Evolutionary conservation across 2,888 invertebrate genomes (phyloP), one percentile per base, ranked within the genome.

Genomic region (Ypsolopha sequella): DNA sequence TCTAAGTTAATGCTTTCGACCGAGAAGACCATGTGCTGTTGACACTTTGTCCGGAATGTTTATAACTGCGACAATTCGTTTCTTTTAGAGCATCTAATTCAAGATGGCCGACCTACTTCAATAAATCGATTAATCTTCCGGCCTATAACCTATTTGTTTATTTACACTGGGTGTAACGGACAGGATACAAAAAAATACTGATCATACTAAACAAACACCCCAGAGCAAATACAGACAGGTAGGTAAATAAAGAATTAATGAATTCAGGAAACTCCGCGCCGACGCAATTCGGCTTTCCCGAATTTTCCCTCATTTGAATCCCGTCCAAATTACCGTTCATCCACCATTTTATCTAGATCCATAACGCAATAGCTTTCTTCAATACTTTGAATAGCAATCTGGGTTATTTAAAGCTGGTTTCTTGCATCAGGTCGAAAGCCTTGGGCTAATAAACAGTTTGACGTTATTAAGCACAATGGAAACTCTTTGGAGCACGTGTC

Each of bases 401-500:
- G 2, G 43, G 11, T 43, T 24, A 43, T 14, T 13, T 14, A 7
- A 7, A 9, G n/a, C 13, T 43, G 43, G 43, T 36, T 50, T 2
- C 34, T 38, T 13, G n/a, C 44, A 47, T 41, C 44, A 51, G 53
- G 54, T 43, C 52, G 51, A 46, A 45, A 14, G 52, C 54, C 56
- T 56, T 55, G 56, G 43, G 48, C 48, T 47, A 53, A 54, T 36
- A 13, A 36, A 52, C 53, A 48, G 52, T 47, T 53, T 56, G 53
- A 38, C 50, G 39, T 24, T 24, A 24, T 24, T 24, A 4, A 4
- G 24, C 24, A 39, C 53, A 47, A 52, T 53, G 54, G n/a, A 56
- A 41, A 43, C 9, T 43, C 9, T 54, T 51, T 41, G 24, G 52
- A 53, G 50, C 59, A 55, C 54, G 55, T 58, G 57, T 36, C 24